Evolutionary conservation across 2,888 invertebrate genomes (phyloP).

Genomic region (Thysanoteuthis rhombus): DNA sequence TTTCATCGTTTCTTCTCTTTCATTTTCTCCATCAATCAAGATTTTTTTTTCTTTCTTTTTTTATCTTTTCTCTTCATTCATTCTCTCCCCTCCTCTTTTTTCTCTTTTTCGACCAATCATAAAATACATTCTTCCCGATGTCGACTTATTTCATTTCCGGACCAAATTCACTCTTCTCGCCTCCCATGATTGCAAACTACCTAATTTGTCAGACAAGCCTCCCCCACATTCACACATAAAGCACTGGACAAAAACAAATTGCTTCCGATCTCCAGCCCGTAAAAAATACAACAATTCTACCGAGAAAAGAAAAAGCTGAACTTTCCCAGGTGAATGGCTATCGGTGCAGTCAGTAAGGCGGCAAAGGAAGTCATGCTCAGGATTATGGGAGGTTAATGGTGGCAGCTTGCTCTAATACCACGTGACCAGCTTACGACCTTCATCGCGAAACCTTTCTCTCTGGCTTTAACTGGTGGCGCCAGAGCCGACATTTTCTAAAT

Average conservation of each 20-base stretch:
- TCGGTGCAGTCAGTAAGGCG: neutral
- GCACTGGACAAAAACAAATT: fast-evolving
- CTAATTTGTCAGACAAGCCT: neutral
- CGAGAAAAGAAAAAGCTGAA: neutral
- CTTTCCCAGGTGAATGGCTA: neutral
- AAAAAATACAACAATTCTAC: neutral
- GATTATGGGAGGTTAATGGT: neutral
- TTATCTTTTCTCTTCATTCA: too few relatives aligned
- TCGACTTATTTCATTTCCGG: neutral
- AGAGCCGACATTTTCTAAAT: neutral
- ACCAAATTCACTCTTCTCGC: neutral
- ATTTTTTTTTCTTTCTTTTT: too few relatives aligned
- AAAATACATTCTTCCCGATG: neutral
- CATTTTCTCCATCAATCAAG: too few relatives aligned
- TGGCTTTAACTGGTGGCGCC: neutral
- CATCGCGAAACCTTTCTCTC: neutral
- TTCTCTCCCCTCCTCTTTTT: neutral
- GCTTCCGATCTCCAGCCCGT: neutral
- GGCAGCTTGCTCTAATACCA: neutral
- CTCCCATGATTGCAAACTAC: neutral
- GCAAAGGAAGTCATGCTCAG: neutral
- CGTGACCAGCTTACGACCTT: neutral
- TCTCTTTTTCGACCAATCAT: neutral
- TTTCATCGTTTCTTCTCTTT: too few relatives aligned
- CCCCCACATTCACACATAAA: neutral